These are phyloP conservation scores for Stenchaetothrips biformis DNA, from an alignment of 2,888 invertebrate species.

Conservation along the genomic window DNA sequence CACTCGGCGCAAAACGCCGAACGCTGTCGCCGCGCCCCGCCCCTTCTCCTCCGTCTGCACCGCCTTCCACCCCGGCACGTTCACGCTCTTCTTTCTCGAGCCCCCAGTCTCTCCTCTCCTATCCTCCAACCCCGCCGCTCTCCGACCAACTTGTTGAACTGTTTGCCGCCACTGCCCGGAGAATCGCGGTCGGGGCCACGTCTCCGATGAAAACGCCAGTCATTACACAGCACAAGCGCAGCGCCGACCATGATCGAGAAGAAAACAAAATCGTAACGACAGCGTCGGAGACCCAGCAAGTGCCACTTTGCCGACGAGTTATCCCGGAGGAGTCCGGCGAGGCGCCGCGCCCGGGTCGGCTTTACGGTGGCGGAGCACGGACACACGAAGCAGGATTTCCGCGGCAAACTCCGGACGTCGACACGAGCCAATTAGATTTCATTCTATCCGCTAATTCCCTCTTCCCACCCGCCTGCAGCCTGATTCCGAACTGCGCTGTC, in stretches of 20 bases:
- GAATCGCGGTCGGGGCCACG: no score
- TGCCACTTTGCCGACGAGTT: no score
- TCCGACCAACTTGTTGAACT: not conserved
- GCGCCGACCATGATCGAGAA: no score
- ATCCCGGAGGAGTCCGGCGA: no score
- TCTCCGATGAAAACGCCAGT: no score
- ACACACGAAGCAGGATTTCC: not conserved
- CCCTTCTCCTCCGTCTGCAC: not conserved
- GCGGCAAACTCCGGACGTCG: constrained; percentile 16
- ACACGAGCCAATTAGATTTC: constrained; percentile 4
- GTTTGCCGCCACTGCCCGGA: no score
- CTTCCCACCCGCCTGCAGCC: not conserved
- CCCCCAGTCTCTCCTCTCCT: not conserved
- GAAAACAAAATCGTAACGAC: no score
- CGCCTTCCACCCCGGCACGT: not conserved
- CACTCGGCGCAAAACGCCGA: not conserved
- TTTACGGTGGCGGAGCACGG: not conserved
- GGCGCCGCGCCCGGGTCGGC: not conserved
- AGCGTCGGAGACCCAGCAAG: no score
- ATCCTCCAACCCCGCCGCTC: not conserved
- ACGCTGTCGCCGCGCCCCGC: constrained; percentile 12
- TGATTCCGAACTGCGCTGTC: not conserved
- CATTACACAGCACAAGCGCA: no score
- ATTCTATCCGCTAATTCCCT: constrained; percentile 16
- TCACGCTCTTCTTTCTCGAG: not conserved